Evolutionary conservation across 1,140 invertebrate species (phyloP), one percentile per base, ranked within the genome.

Genomic region (Pachyrhynchus sulphureomaculatus): DNA sequence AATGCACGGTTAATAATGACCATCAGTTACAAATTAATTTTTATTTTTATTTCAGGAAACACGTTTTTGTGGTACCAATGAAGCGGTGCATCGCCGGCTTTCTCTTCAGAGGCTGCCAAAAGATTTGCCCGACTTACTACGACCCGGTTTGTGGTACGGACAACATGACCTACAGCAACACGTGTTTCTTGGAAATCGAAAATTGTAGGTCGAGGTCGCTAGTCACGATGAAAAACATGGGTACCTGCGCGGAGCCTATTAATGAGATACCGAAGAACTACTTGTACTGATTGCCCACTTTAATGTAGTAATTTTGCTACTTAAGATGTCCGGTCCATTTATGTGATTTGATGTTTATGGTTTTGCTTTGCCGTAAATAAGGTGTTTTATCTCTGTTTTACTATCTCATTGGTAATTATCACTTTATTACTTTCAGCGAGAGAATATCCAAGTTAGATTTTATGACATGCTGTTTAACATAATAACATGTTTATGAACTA

Each of bases 91-190:
- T 93, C 9, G 81, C 88, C 44, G 87, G 89, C 20, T 93, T 94
- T 78, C 83, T 88, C 63, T 92, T 92, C 77, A 83, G 86, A 37
- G 91, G 91, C 13, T 96, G 93, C 69, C 88, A 90, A 17, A 85
- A 86, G 68, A 89, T 93, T 59, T 96, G 93, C 74, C 87, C 91
- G 1, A 81, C 85, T 0, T 88, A 91, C 55, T 93, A 91, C 73
- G 90, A 95, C 70, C 92, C 92, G 0, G 89, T 95, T 9, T 97
- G 94, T 76, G 93, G 91, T 15, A 89, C 87, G 1, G 92, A 97
- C 73, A 85, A 85, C 34, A 90, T 89, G 78, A 95, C 92, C 0
- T 96, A 96, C 82, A 88, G 88, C 66, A 96, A 96, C 76, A 88
- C 88, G 65, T 97, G 95, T 75, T 95, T 96, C 82, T 81, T 96